Evolutionary conservation across 2,113 vertebrate species (phyloP).

Genomic region (Struthidea cinerea): DNA sequence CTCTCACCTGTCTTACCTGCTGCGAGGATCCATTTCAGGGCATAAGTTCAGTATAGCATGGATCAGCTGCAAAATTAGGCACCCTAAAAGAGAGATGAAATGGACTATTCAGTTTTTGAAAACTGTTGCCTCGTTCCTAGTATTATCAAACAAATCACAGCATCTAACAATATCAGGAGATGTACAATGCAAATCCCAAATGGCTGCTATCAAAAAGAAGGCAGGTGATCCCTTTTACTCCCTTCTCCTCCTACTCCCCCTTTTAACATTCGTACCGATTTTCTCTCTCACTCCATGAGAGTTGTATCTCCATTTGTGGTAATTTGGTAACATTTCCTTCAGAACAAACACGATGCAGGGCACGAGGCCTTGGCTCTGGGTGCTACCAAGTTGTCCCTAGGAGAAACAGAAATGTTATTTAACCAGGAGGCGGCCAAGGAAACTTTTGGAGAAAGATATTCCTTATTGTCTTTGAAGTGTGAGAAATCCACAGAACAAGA

Average conservation of each 20-base stretch:
- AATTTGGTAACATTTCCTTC: slow-evolving; percentile 96
- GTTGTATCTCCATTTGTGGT: slow-evolving; percentile 97
- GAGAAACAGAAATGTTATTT: neutral
- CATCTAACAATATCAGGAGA: neutral
- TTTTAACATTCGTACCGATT: slow-evolving; percentile 78
- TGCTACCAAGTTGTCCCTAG: slow-evolving; percentile 94
- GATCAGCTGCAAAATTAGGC: slow-evolving; percentile 91
- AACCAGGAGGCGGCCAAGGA: neutral
- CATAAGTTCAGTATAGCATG: slow-evolving; percentile 94
- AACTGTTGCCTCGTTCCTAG: neutral
- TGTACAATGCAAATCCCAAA: neutral
- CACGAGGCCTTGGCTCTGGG: slow-evolving; percentile 91
- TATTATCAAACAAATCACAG: neutral
- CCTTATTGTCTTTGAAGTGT: neutral
- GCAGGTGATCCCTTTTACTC: neutral
- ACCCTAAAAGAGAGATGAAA: slow-evolving; percentile 74
- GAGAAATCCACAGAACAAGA: rapidly evolving
- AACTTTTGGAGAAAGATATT: neutral
- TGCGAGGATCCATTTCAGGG: slow-evolving; percentile 84
- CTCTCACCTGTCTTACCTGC: slow-evolving; percentile 73
- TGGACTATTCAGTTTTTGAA: neutral
- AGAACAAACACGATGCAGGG: slow-evolving; percentile 94
- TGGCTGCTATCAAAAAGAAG: neutral
- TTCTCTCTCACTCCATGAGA: slow-evolving; percentile 88
- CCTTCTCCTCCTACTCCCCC: neutral